These are phyloP conservation scores for Vanacampus margaritifer DNA, from an alignment of 2,113 vertebrate species.

Conservation along the genomic window DNA sequence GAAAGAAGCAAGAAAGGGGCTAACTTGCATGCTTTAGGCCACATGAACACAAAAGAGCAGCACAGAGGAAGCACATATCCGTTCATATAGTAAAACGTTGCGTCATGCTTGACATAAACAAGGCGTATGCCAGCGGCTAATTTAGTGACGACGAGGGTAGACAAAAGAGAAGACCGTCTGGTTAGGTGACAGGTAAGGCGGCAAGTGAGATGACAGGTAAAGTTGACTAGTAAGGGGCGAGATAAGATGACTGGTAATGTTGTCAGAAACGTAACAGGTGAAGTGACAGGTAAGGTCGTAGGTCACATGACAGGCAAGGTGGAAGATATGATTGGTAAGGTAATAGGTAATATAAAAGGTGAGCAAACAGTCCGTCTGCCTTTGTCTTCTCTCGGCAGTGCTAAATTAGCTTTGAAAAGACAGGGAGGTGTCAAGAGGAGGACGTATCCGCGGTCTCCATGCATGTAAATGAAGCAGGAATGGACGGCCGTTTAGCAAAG, in stretches of 20 bases:
- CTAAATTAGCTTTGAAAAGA: neutral
- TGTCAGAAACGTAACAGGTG: too few species aligned
- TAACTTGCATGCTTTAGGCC: conserved; percentile 85
- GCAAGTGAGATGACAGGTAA: neutral
- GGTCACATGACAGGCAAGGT: too few species aligned
- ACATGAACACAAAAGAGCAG: conserved; percentile 40
- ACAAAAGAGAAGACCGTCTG: neutral
- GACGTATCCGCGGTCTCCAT: neutral
- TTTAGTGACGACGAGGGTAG: neutral
- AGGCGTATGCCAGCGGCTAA: neutral
- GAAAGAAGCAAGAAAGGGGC: conserved; percentile 87
- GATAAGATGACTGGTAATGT: neutral
- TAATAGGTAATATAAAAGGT: too few species aligned
- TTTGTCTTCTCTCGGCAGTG: neutral
- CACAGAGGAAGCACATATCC: conserved; percentile 1
- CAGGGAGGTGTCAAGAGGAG: neutral
- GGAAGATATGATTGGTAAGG: too few species aligned
- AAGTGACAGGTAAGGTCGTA: too few species aligned
- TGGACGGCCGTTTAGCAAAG: neutral
- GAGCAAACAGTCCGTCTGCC: neutral
- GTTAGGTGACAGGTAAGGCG: neutral
- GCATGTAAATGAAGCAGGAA: neutral
- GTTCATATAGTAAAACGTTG: neutral
- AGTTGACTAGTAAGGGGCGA: neutral
- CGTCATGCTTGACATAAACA: neutral